Evolutionary conservation across 2,888 invertebrate genomes (phyloP).

Genomic region (Hirtodrosophila alboralis): DNA sequence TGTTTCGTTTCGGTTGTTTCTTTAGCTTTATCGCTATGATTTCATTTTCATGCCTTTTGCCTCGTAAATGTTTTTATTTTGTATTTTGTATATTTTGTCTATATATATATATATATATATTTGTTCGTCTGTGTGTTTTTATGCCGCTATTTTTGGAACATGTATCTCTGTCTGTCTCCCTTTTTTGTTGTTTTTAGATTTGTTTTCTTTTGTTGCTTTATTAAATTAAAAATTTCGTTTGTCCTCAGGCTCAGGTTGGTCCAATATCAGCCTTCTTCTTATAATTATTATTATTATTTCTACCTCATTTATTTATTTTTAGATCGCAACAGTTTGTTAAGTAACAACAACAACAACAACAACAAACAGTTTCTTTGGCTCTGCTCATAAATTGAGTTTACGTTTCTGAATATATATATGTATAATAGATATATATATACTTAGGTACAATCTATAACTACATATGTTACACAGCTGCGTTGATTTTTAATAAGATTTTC

Average conservation of each 20-base stretch:
- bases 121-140: slow-evolving; percentile 32
- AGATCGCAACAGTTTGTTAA: slow-evolving; percentile 44
- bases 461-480: slow-evolving; percentile 43
- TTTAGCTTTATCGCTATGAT: slow-evolving; percentile 51
- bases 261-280: slow-evolving; percentile 33
- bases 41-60: slow-evolving; percentile 62
- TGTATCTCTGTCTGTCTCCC: slow-evolving; percentile 4
- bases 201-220: slow-evolving; percentile 57
- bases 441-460: slow-evolving; percentile 7
- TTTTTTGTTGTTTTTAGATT: slow-evolving; percentile 10
- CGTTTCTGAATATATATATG: slow-evolving; percentile 6
- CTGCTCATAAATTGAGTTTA: slow-evolving; percentile 30
- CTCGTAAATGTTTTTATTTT: slow-evolving; percentile 62
- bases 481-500: slow-evolving; percentile 4
- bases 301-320: slow-evolving; percentile 65
- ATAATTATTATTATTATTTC: slow-evolving; percentile 44
- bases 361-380: slow-evolving; percentile 6
- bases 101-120: slow-evolving; percentile 10
- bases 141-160: slow-evolving; percentile 65
- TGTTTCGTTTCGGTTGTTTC: slow-evolving; percentile 24
- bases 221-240: slow-evolving; percentile 57
- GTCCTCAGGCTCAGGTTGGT: slow-evolving; percentile 59
- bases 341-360: slow-evolving; percentile 33
- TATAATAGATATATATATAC: slow-evolving; percentile 3
- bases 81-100: slow-evolving; percentile 22